Conservation (phyloP, 35 echinoderm and acorn worm genomes). For the Heliocidaris tuberculata region DNA sequence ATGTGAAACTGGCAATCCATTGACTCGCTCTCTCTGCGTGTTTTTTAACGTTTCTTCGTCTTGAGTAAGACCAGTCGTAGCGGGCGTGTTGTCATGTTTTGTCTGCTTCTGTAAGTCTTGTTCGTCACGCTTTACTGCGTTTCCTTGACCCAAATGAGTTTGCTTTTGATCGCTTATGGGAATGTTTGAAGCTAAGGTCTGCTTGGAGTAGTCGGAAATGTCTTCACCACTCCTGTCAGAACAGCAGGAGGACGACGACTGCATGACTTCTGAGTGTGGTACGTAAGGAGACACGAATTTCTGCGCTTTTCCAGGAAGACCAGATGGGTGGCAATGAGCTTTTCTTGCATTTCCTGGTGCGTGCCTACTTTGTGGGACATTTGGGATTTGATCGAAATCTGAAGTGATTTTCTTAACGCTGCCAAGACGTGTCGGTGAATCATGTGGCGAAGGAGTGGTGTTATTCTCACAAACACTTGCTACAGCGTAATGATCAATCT, state of each 20-base stretch:
- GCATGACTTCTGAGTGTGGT: background rate
- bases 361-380: background rate
- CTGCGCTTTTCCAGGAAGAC: background rate
- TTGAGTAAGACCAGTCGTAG: background rate
- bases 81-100: background rate
- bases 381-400: background rate
- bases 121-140: background rate
- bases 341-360: background rate
- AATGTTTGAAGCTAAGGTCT: background rate
- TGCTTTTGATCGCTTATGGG: background rate
- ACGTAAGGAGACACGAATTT: background rate
- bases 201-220: background rate
- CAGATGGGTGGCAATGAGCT: background rate
- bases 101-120: background rate
- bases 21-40: background rate
- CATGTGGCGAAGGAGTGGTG: background rate
- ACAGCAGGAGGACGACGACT: background rate
- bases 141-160: background rate
- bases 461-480: background rate
- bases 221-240: conserved; percentile 1
- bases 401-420: background rate
- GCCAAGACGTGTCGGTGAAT: background rate
- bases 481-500: background rate
- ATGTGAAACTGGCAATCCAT: background rate
- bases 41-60: background rate